Conservation (phyloP, 2,797 vertebrate genomes). For the Leptatherina wallacei region DNA sequence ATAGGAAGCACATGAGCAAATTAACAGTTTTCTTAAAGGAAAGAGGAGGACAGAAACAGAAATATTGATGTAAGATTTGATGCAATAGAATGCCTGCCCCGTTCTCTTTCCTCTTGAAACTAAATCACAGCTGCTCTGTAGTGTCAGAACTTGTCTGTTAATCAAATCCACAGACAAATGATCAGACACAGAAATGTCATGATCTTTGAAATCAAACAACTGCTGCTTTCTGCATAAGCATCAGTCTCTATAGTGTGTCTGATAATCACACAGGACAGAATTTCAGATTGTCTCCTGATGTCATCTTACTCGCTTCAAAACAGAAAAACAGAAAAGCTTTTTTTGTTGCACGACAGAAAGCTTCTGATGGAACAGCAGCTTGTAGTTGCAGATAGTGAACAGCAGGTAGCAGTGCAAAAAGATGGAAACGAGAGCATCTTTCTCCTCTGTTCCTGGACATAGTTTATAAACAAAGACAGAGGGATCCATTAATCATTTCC, state of each 20-base stretch:
- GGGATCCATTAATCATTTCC: slow-evolving; percentile 54
- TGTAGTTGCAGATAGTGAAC: slow-evolving; percentile 74
- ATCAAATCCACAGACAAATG: slow-evolving; percentile 64
- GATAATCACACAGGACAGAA: slow-evolving; percentile 58
- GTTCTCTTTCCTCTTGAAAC: slow-evolving; percentile 45
- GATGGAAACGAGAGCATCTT: slow-evolving; percentile 41
- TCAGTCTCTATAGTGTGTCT: slow-evolving; percentile 50
- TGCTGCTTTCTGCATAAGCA: slow-evolving; percentile 47
- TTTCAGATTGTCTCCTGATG: slow-evolving; percentile 64
- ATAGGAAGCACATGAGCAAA: slow-evolving; percentile 13
- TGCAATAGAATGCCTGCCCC: slow-evolving; percentile 25
- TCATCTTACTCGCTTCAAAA: slow-evolving; percentile 63
- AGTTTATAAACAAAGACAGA: slow-evolving; percentile 44
- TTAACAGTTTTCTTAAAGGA: slow-evolving; percentile 10
- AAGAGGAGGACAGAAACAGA: slow-evolving; percentile 14
- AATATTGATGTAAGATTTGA: slow-evolving; percentile 27
- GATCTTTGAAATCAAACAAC: slow-evolving; percentile 69
- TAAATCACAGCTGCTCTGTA: slow-evolving; percentile 45
- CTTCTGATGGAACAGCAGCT: slow-evolving; percentile 49
- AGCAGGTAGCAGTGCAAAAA: slow-evolving; percentile 76
- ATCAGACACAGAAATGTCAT: slow-evolving; percentile 65
- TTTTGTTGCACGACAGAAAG: slow-evolving; percentile 36
- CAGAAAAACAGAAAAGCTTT: slow-evolving; percentile 37
- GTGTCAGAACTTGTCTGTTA: slow-evolving; percentile 58
- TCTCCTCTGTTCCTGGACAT: slow-evolving; percentile 40